A percentile compares a stretch with the other conserved stretches of the same genome.
These are phyloP conservation scores for Alcedo atthis DNA, from an alignment of 2,797 vertebrate species.

Conservation along the genomic window DNA sequence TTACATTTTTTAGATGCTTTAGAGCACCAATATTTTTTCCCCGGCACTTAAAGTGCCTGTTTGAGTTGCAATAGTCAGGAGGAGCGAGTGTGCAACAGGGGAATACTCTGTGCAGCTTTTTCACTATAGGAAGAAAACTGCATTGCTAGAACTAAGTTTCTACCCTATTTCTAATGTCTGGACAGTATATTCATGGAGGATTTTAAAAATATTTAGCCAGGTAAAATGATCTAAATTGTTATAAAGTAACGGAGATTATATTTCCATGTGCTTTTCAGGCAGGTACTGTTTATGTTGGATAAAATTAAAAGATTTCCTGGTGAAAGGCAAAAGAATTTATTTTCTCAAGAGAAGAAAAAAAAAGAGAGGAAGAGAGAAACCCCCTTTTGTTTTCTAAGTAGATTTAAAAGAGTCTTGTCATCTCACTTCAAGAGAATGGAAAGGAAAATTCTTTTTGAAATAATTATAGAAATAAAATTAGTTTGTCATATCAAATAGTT, in stretches of 20 bases:
- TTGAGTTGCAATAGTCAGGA: neutral
- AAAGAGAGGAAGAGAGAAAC: neutral
- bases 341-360: neutral
- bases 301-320: neutral
- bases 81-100: neutral
- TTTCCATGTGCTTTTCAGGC: neutral
- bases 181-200: neutral
- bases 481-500: neutral
- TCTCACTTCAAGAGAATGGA: neutral
- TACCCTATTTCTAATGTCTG: neutral
- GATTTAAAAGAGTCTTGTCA: neutral
- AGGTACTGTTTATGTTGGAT: neutral
- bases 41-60: conserved; percentile 32
- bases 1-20: conserved; percentile 44
- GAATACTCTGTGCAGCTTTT: neutral
- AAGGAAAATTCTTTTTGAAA: neutral
- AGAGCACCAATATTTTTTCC: conserved; percentile 7
- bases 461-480: neutral
- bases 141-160: neutral
- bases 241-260: neutral
- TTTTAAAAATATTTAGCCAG: neutral
- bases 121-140: neutral
- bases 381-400: neutral
- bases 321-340: neutral
- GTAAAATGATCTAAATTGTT: neutral